These are phyloP conservation scores for Rhinoraja longicauda DNA, from an alignment of 2,797 vertebrate genomes.

Conservation along the genomic window DNA sequence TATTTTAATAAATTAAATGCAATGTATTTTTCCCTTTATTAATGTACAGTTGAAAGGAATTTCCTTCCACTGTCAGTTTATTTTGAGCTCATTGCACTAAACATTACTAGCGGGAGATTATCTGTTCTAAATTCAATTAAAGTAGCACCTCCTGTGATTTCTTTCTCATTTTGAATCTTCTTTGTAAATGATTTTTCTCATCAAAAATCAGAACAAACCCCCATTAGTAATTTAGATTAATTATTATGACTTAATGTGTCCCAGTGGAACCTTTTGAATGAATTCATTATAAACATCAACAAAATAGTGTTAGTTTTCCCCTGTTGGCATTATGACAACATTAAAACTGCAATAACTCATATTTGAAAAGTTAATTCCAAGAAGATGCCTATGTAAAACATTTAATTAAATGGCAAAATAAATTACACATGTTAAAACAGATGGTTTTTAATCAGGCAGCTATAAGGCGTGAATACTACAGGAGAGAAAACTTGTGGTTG, in stretches of 20 bases:
- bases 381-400: conserved; percentile 67
- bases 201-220: conserved; percentile 71
- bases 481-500: conserved; percentile 17
- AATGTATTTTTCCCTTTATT: conserved; percentile 16
- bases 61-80: conserved; percentile 15
- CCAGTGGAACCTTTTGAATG: conserved; percentile 65
- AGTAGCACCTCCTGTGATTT: conserved; percentile 62
- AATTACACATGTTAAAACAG: conserved; percentile 67
- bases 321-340: conserved; percentile 67
- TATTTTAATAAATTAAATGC: conserved; percentile 19
- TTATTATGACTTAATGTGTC: conserved; percentile 72
- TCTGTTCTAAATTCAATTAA: conserved; percentile 35
- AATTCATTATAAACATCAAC: conserved; percentile 69
- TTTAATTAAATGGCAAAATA: conserved; percentile 85
- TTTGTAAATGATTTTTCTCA: conserved; percentile 69
- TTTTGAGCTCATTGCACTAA: conserved; percentile 10
- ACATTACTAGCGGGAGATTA: conserved; percentile 33
- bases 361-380: conserved; percentile 77
- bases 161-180: conserved; percentile 68
- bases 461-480: conserved; percentile 52
- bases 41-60: conserved; percentile 18
- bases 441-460: conserved; percentile 62
- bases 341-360: conserved; percentile 74
- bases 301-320: conserved; percentile 64
- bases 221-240: conserved; percentile 73